Conservation (phyloP, 2,888 invertebrate species). For the Macaria notata region DNA sequence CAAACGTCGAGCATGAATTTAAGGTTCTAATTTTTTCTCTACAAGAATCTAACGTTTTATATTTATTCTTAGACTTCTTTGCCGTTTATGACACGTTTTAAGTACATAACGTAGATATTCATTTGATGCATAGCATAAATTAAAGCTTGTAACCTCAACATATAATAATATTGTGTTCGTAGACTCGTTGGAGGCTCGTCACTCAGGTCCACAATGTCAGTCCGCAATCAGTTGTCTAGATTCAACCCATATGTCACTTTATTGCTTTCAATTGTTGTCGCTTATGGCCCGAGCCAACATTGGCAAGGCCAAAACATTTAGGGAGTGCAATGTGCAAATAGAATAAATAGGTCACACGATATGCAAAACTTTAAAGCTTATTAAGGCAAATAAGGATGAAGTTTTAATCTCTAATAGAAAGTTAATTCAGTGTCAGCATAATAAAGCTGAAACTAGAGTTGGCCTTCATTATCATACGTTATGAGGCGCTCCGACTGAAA, state of each 20-base stretch:
- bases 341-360: slow-evolving; percentile 41
- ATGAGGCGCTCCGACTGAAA: slow-evolving; percentile 56
- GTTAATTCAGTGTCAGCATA: background rate
- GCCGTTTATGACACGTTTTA: too few relatives aligned
- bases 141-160: too few relatives aligned
- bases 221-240: slow-evolving; percentile 47
- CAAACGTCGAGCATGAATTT: too few relatives aligned
- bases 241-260: slow-evolving; percentile 53
- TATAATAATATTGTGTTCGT: too few relatives aligned
- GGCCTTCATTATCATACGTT: slow-evolving; percentile 66
- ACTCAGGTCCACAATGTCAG: slow-evolving; percentile 35
- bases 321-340: slow-evolving; percentile 55
- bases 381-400: too few relatives aligned
- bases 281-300: slow-evolving; percentile 53
- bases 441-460: slow-evolving; percentile 46
- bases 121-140: too few relatives aligned
- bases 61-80: too few relatives aligned
- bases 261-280: slow-evolving; percentile 71
- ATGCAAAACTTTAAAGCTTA: slow-evolving; percentile 10
- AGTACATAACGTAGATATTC: too few relatives aligned
- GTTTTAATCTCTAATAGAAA: too few relatives aligned
- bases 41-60: too few relatives aligned
- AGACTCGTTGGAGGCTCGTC: too few relatives aligned
- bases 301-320: slow-evolving; percentile 64
- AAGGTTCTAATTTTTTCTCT: too few relatives aligned